Base-by-base conservation (phyloP, 1,140 invertebrate species). In the Acromyrmex echinatior region DNA sequence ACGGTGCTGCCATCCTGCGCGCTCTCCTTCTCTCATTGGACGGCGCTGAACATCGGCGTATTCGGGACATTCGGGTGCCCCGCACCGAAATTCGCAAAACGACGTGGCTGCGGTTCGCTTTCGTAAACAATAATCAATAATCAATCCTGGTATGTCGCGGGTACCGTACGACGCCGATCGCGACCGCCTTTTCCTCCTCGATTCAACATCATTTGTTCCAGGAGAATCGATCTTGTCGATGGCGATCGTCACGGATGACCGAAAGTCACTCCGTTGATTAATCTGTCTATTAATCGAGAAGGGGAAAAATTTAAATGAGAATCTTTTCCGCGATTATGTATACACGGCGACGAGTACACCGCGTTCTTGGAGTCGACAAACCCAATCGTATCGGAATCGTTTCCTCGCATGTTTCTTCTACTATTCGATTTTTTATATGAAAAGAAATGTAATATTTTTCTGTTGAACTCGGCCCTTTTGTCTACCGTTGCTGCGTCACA, bases 1-100 rank as follows among this genome's bases (percentile, higher is more conserved):
- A 91, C 90, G 88, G 93, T 94, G 93, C 90, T 93, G 93, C 93
- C 93, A 89, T 73, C 88, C 74, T 86, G 74, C 70, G 86, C 65
- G 65, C 76, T 84, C 77, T 84, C 80, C 60, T 65, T 90, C 87
- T 80, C 86, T 56, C 63, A 76, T 74, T 86, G 88, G 73, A 25
- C 92, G 86, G 90, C 66, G 66, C 66, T 78, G 84, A 70, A 81
- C 16, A 39, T 35, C 51, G 62, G 14, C 2, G 12, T 35, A 25
- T 66, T 45, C 73, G 60, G 14, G 1, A 9, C 56, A 25, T 66
- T 45, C 73, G 53, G 53, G 89, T 70, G 77, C 88, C 78, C 70
- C n/a, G 4, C 5, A 35, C 35, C 76, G 76, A 86, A 86, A 35
- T 76, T 87, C 9, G 81, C 88, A 71, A 58, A 87, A 49, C 86